Evolutionary conservation across 2,888 invertebrate species (phyloP), one percentile per base, ranked within the genome.

Genomic region (Macrophya annulata): DNA sequence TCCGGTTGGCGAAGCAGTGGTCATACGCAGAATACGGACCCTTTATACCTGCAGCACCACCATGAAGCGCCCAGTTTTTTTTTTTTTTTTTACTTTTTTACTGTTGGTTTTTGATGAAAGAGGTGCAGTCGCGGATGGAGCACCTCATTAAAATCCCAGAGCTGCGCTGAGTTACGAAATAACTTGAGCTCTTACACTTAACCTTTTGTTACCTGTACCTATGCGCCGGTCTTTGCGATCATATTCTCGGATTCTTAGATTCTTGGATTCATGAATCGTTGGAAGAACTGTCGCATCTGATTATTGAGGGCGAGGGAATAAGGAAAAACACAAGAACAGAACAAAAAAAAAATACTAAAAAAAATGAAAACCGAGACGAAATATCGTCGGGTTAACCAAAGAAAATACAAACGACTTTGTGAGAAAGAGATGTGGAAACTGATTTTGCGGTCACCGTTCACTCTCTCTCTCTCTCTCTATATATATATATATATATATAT

Each of bases 131-230:
- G 62, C 48, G 62, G 59, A 81, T 89, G 89, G 89, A 89, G 89
- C 86, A 86, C 87, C 92, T 92, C 91, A 89, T 91, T 92, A 91
- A 91, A 90, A 90, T 59, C 43, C 76, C 43, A 62, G 74, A 45
- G 84, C n/a, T 71, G 45, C n/a, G 10, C 74, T 37, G 55, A 81
- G 62, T 76, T 25, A 51, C 76, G 77, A 62, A 62, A 40, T 31
- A 31, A 62, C 59, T 62, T 12, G 25, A 62, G 81, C 81, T 81
- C 81, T 81, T 81, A 62, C 81, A 68, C 68, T 68, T 79, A 81
- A 62, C 59, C 81, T 81, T 51, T 81, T 81, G 81, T 81, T 62
- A 43, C 31, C 31, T 43, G 4, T 48, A 25, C 25, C 45, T 74
- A 74, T 45, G 74, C 74, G 45, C 43, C 21, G 45, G 10, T 68